These are phyloP conservation scores for Telenomus remus DNA, from an alignment of 1,140 invertebrate genomes.

Conservation along the genomic window DNA sequence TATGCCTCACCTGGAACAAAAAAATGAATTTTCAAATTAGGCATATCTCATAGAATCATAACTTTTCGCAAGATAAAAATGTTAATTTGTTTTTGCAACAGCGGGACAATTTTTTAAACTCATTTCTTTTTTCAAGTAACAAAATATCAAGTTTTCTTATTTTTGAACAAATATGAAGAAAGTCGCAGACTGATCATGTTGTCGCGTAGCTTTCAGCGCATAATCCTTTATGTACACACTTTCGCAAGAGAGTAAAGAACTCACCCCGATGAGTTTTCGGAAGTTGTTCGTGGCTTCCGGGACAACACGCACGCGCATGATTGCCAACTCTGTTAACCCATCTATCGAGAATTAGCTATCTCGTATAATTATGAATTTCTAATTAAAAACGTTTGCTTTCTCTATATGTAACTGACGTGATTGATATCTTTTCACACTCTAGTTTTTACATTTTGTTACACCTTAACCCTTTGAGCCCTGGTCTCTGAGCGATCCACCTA, in stretches of 20 bases:
- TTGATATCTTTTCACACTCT: too few species aligned
- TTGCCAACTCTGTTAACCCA: constrained; percentile 42
- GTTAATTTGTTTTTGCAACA: too few species aligned
- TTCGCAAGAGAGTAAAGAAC: constrained; percentile 44
- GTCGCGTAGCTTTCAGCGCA: constrained; percentile 55
- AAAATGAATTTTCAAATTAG: too few species aligned
- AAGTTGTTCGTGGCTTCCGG: constrained; percentile 58
- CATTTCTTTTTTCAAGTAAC: too few species aligned
- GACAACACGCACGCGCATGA: constrained; percentile 44
- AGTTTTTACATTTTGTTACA: too few species aligned
- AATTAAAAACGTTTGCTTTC: constrained; percentile 56
- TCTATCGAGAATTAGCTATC: constrained; percentile 29
- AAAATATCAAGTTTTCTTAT: background rate
- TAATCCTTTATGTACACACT: constrained; percentile 57
- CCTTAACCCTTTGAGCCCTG: too few species aligned
- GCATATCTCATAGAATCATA: too few species aligned
- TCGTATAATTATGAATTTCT: constrained; percentile 61
- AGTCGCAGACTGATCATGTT: constrained; percentile 27
- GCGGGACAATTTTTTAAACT: too few species aligned
- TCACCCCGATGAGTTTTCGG: constrained; percentile 55
- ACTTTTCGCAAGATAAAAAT: too few species aligned
- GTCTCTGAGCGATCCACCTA: too few species aligned
- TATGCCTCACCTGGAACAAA: too few species aligned
- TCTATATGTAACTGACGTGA: too few species aligned
- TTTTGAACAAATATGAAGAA: constrained; percentile 8